phyloP scores from a whole-genome alignment of 2,797 vertebrate genomes.

The Ataeniobius toweri region DNA sequence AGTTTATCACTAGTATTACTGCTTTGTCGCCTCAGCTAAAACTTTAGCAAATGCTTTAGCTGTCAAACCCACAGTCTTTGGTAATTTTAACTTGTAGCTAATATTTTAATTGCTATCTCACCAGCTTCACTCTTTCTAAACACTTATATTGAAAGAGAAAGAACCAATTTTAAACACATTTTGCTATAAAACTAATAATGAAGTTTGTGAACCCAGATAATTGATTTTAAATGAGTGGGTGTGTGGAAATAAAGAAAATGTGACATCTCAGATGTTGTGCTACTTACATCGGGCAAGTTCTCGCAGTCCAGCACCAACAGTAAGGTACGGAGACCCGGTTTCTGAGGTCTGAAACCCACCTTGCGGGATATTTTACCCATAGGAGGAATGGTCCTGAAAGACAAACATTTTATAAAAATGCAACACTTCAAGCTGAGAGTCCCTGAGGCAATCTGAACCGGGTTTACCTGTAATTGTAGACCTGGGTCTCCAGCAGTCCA shows the following conservation, averaged over 20 bases:
- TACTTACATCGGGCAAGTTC: slow-evolving; percentile 33
- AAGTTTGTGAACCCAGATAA: background rate
- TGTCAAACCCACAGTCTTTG: background rate
- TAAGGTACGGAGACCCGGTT: slow-evolving; percentile 12
- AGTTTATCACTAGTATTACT: background rate
- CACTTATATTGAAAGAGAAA: background rate
- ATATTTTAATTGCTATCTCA: background rate
- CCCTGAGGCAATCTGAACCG: background rate
- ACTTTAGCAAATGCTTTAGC: background rate
- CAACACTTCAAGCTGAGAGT: rapidly evolving
- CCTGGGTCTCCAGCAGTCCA: slow-evolving; percentile 65
- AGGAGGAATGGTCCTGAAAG: slow-evolving; percentile 25
- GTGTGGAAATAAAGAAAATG: background rate
- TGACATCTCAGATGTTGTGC: background rate
- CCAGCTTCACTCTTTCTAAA: background rate
- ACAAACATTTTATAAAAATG: background rate
- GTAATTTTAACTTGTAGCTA: background rate
- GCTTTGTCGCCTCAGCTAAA: background rate
- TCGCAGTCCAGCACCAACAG: slow-evolving; percentile 21
- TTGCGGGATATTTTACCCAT: slow-evolving; percentile 27
- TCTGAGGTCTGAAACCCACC: slow-evolving; percentile 27
- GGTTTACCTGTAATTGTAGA: slow-evolving; percentile 78
- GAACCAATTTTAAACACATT: background rate
- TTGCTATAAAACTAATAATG: background rate
- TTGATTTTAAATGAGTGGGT: background rate